Evolutionary conservation across 2,888 invertebrate genomes (phyloP), one percentile per base, ranked within the genome.

Genomic region (Brenthis daphne): DNA sequence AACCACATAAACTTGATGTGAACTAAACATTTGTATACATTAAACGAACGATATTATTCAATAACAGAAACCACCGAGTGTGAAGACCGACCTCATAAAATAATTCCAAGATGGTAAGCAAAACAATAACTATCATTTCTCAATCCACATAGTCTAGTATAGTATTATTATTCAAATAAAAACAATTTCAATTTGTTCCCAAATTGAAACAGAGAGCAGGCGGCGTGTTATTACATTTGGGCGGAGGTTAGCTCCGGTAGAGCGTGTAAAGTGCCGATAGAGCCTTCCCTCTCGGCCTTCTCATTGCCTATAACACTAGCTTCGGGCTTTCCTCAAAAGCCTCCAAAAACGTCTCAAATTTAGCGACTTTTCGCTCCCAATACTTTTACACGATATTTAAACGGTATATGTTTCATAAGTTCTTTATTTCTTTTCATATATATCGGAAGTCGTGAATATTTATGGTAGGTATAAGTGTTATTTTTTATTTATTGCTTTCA

Each of bases 171-270:
- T 93, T 93, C 92, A 93, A 93, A 93, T 92, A 93, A 92, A 91
- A 90, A 91, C 93, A 89, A 92, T 93, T 93, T 92, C 93, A 93
- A 93, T 93, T 93, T 93, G 93, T 88, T 87, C 83, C 87, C 86
- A 93, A 93, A 93, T 93, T 93, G 93, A 93, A 93, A 92, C 90
- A 90, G 92, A 90, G 90, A 89, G 85, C 90, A 85, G 88, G 85
- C 88, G 87, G 85, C 87, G 82, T 85, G 89, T 89, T 92, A 92
- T 93, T 92, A 89, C 90, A 84, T 88, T 87, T 87, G 90, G 89
- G 92, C 87, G 89, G 87, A 90, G 90, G 91, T 92, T 91, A 90
- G 88, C 85, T 81, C 80, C 89, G 88, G 86, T 84, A 90, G 89
- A 90, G 90, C 91, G 92, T 92, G 92, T 89, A 89, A 92, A 92